Evolutionary conservation across 2,113 vertebrate genomes (phyloP).

Genomic region (Corythornis vintsioides): DNA sequence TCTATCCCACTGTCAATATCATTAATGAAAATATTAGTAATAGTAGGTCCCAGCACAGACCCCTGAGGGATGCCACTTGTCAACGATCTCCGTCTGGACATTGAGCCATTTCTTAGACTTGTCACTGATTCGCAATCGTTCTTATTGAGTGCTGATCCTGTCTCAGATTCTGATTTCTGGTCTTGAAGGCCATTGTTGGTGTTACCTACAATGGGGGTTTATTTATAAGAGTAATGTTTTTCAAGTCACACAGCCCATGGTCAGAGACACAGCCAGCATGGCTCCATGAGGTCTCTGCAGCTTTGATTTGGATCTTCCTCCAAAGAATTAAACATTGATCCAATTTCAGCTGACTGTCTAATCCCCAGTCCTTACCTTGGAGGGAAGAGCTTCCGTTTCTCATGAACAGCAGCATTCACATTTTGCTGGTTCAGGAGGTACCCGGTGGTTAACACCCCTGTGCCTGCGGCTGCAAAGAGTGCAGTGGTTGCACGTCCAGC

Average conservation of each 20-base stretch:
- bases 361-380: constrained; percentile 76
- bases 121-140: not conserved
- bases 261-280: not conserved
- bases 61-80: too few relatives aligned
- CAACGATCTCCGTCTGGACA: too few relatives aligned
- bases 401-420: constrained; percentile 74
- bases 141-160: not conserved
- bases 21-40: too few relatives aligned
- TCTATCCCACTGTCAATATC: too few relatives aligned
- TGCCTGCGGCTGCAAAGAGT: constrained; percentile 81
- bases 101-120: not conserved
- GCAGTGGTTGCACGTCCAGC: constrained; percentile 81
- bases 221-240: not conserved
- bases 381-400: constrained; percentile 82
- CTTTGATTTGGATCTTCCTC: not conserved
- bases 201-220: too few relatives aligned
- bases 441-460: constrained; percentile 79
- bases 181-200: not conserved
- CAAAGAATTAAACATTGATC: rapidly evolving
- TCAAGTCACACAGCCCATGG: not conserved
- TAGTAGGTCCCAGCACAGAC: too few relatives aligned
- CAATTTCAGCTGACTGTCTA: not conserved
- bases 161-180: not conserved
- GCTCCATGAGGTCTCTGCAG: not conserved
- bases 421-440: constrained; percentile 81